A percentile compares a stretch with the other conserved stretches of the same genome.
Conservation (phyloP, 2,113 vertebrate species). For the Pluvianellus socialis region DNA sequence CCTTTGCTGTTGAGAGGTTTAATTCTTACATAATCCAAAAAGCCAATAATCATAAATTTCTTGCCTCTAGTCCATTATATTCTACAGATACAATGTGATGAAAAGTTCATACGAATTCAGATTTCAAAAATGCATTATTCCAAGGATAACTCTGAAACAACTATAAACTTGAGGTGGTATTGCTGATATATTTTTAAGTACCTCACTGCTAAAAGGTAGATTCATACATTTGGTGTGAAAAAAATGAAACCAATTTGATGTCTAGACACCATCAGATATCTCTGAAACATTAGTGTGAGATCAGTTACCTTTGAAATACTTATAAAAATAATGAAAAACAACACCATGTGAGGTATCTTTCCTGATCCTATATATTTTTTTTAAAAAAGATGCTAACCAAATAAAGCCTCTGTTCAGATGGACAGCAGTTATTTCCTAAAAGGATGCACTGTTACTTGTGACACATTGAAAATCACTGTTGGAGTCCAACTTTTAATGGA, state of each 20-base stretch:
- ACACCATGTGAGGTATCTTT: background rate
- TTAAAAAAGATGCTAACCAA: background rate
- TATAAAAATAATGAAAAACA: background rate
- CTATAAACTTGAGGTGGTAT: background rate
- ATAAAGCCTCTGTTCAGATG: background rate
- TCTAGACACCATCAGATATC: background rate
- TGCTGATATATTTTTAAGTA: background rate
- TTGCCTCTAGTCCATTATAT: background rate
- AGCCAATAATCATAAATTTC: background rate
- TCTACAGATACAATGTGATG: background rate
- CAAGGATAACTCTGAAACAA: background rate
- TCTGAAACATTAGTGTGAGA: background rate
- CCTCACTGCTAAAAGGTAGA: background rate
- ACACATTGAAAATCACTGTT: background rate
- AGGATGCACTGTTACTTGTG: background rate
- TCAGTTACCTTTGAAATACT: background rate
- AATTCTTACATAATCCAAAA: constrained; percentile 12
- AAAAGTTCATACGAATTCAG: background rate
- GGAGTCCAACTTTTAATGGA: background rate
- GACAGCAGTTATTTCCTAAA: background rate
- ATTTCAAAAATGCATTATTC: background rate
- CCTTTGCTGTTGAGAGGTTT: background rate
- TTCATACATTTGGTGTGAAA: background rate
- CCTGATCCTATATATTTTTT: background rate
- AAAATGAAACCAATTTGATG: background rate